phyloP scores from a whole-genome alignment of 2,888 invertebrate species.

The Pemphredon lugubris region DNA sequence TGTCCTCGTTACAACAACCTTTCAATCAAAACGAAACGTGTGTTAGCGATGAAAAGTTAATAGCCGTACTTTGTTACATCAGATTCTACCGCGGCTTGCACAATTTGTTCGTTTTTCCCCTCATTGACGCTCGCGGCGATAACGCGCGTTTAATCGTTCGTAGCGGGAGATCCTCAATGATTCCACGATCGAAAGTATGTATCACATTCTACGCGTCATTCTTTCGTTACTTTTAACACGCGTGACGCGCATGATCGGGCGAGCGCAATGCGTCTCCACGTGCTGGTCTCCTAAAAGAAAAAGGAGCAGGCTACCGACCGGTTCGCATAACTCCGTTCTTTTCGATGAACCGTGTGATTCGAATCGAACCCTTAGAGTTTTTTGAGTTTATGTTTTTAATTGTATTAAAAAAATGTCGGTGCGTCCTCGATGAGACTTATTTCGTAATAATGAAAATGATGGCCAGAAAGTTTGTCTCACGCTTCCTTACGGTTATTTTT shows the following conservation, averaged over 20 bases:
- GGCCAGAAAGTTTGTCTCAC: too few relatives aligned
- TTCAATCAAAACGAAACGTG: too few relatives aligned
- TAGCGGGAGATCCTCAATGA: constrained; percentile 11
- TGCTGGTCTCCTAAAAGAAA: not conserved
- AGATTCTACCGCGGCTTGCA: not conserved
- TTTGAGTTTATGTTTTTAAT: too few relatives aligned
- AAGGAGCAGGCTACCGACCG: not conserved
- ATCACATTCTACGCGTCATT: constrained; percentile 25
- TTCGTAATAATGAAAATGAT: too few relatives aligned
- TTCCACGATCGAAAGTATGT: constrained; percentile 19
- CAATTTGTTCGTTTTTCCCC: constrained; percentile 1
- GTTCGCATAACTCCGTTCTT: too few relatives aligned
- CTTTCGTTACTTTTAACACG: constrained; percentile 19
- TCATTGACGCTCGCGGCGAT: constrained; percentile 6
- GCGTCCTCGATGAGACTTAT: too few relatives aligned
- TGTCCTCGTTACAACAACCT: too few relatives aligned
- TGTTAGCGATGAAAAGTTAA: too few relatives aligned
- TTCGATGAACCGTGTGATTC: too few relatives aligned
- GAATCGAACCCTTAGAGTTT: too few relatives aligned
- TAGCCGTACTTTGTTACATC: not conserved
- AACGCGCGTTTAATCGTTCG: constrained; percentile 25
- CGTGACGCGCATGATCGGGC: constrained; percentile 33
- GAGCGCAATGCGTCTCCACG: not conserved
- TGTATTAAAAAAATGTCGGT: too few relatives aligned
- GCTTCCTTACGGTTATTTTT: too few relatives aligned